Evolutionary conservation across 2,797 vertebrate genomes (phyloP), one percentile per base, ranked within the genome.

Genomic region (Spheniscus humboldti): DNA sequence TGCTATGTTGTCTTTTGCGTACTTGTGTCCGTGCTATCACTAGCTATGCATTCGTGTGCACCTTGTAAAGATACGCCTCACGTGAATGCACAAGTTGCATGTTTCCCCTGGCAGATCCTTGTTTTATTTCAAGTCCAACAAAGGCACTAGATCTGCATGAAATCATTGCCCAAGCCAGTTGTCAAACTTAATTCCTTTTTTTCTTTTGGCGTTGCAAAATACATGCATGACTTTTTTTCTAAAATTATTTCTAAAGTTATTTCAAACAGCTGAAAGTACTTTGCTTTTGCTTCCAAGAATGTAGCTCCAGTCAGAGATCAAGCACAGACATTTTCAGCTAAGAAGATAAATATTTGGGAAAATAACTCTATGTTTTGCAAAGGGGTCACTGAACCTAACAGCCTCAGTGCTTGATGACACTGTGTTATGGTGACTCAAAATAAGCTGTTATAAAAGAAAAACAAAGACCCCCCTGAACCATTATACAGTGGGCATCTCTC

Each of bases 241-340:
- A 64, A 84, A 95, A 53, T 60, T 0, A 48, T 88, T 94, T 88
- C 55, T 57, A 13, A 88, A 59, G 71, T 69, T 87, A 82, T 92
- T 96, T 89, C 75, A 90, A 91, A 86, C 72, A 96, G 78, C 89
- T 92, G 75, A 92, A 95, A 95, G 64, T 18, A 43, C 72, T 91
- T 94, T 85, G 28, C 43, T 91, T 94, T 91, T 85, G 11, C 59
- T 91, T 94, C 78, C 84, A 94, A 89, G 48, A 72, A 60, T 41
- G 62, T 77, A 52, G 27, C 72, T 91, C 20, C 37, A 68, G 76
- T 18, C 60, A 90, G 50, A 77, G 75, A 78, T 64, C 60, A 64
- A 90, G 89, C 75, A 86, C 47, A 31, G 45, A 60, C 37, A 11
- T 80, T 83, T 94, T 74, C 45, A 72, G 23, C 57, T 72, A 56